Evolutionary conservation across 2,797 vertebrate species (phyloP).

Genomic region (Neosilurus hyrtlii): DNA sequence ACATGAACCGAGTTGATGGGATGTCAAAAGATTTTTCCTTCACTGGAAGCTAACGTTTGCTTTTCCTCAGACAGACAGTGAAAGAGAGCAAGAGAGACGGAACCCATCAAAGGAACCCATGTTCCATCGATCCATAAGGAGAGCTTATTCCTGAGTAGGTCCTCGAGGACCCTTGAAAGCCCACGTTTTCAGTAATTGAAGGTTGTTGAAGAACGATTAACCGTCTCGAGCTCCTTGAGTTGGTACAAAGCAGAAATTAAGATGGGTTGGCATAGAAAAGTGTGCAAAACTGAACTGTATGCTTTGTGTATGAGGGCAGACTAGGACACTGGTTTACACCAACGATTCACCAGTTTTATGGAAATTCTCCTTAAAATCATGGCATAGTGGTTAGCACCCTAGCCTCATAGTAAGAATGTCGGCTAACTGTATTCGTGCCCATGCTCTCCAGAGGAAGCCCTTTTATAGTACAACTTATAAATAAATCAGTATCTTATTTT

Average conservation of each 20-base stretch:
- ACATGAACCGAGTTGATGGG: neutral
- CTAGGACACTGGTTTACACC: neutral
- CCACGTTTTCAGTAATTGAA: conserved; percentile 8
- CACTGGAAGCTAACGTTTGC: neutral
- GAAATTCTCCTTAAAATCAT: too few species aligned
- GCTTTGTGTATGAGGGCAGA: neutral
- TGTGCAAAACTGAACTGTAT: neutral
- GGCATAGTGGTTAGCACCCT: too few species aligned
- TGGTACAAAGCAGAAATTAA: neutral
- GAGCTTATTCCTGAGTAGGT: neutral
- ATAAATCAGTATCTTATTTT: too few species aligned
- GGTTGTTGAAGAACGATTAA: conserved; percentile 1
- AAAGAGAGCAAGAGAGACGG: neutral
- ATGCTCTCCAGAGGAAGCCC: too few species aligned
- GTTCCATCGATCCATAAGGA: conserved; percentile 3
- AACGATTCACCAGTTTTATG: neutral
- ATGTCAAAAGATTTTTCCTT: neutral
- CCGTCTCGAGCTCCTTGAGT: neutral
- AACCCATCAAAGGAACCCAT: neutral
- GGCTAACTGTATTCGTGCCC: too few species aligned
- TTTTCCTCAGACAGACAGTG: neutral
- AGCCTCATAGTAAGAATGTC: too few species aligned
- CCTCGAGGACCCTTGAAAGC: neutral
- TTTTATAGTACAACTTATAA: too few species aligned
- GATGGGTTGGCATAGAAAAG: neutral